These are phyloP conservation scores for Andrena chrysosceles DNA, from an alignment of 2,888 invertebrate genomes.

Conservation along the genomic window DNA sequence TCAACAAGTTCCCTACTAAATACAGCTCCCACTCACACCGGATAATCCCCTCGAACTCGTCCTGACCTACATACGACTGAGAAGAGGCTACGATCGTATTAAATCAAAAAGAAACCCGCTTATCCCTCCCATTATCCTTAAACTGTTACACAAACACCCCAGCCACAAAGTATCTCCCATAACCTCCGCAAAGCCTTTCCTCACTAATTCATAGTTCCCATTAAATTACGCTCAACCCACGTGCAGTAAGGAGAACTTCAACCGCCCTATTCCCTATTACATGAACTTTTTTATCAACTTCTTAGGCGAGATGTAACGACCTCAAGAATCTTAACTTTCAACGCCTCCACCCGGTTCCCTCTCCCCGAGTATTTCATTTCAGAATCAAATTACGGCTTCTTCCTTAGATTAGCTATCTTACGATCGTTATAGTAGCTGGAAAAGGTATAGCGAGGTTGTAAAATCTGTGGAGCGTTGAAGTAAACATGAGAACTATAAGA, in stretches of 20 bases:
- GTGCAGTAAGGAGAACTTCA: slow-evolving; percentile 19
- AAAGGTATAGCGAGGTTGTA: too few species aligned
- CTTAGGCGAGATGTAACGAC: slow-evolving; percentile 15
- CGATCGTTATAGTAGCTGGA: background rate
- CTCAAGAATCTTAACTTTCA: slow-evolving; percentile 25
- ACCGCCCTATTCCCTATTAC: slow-evolving; percentile 10
- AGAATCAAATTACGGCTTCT: slow-evolving; percentile 16
- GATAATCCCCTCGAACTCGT: background rate
- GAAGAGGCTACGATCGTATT: background rate
- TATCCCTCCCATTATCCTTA: background rate
- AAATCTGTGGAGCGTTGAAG: too few species aligned
- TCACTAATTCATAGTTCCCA: slow-evolving; percentile 48
- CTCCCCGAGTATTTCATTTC: background rate
- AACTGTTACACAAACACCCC: background rate
- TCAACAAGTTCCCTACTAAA: background rate
- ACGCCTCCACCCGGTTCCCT: slow-evolving; percentile 15
- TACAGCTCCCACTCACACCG: too few species aligned
- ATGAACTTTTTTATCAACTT: slow-evolving; percentile 49
- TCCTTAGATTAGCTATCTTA: background rate
- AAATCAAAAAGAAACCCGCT: slow-evolving; percentile 27
- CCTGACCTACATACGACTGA: background rate
- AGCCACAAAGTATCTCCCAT: background rate
- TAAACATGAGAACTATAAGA: too few species aligned
- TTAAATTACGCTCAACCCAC: slow-evolving; percentile 42
- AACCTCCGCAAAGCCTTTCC: background rate